A percentile compares a stretch with the other conserved stretches of the same genome.
Evolutionary conservation across 2,888 invertebrate genomes (phyloP).

Genomic region (Crocallis elinguaria): DNA sequence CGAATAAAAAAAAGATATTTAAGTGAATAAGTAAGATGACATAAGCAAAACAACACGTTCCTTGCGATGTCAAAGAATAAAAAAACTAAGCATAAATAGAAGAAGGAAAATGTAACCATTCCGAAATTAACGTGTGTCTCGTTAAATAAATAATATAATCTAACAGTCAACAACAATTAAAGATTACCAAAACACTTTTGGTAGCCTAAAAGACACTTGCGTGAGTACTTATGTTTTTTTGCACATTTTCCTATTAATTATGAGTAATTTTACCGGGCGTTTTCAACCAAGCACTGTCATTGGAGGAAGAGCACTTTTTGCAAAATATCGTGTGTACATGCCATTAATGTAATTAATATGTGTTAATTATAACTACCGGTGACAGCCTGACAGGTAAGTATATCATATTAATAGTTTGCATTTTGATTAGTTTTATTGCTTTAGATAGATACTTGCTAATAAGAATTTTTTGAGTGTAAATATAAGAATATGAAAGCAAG

Average conservation of each 20-base stretch:
- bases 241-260: not conserved
- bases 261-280: not conserved
- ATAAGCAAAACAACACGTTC: no score
- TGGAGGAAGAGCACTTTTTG: slow-evolving; percentile 18
- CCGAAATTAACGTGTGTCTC: no score
- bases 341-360: slow-evolving; percentile 12
- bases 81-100: no score
- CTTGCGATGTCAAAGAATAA: no score
- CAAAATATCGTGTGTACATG: slow-evolving; percentile 3
- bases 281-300: not conserved
- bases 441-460: not conserved
- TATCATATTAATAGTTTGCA: slow-evolving; percentile 2
- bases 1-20: no score
- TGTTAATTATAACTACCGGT: no score
- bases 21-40: no score
- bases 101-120: no score
- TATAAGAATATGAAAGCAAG: no score
- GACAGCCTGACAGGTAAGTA: not conserved
- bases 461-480: no score
- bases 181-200: not conserved
- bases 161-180: no score
- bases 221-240: not conserved
- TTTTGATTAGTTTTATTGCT: slow-evolving; percentile 1
- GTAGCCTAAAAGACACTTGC: not conserved
- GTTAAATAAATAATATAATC: no score